A percentile compares a stretch with the other conserved stretches of the same genome.
Evolutionary conservation across 2,888 invertebrate species (phyloP).

Genomic region (Metallyticus violacea): DNA sequence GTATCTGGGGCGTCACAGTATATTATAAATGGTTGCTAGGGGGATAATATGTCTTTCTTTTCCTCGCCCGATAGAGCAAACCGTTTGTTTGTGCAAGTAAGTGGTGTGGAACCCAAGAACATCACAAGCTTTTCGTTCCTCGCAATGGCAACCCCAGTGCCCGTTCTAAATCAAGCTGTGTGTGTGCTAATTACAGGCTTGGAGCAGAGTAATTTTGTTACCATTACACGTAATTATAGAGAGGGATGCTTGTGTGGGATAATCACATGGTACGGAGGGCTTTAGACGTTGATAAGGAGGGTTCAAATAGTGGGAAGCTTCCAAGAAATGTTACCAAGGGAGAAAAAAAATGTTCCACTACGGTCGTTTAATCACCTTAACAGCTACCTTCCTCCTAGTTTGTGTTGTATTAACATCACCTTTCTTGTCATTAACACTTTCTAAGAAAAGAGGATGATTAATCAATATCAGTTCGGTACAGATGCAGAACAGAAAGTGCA

Average conservation of each 20-base stretch:
- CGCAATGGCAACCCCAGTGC: neutral
- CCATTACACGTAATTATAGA: constrained; percentile 11
- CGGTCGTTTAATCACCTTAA: neutral
- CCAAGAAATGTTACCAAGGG: neutral
- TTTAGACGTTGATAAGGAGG: no score
- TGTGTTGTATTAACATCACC: neutral
- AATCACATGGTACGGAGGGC: neutral
- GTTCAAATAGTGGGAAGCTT: no score
- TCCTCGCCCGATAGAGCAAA: neutral
- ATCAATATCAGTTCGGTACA: no score
- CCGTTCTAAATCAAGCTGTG: neutral
- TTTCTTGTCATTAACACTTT: no score
- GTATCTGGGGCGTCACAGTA: neutral
- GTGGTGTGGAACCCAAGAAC: no score
- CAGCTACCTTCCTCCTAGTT: neutral
- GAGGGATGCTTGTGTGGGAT: neutral
- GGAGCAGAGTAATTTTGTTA: neutral
- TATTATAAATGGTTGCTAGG: neutral
- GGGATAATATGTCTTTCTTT: neutral
- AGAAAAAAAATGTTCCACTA: neutral
- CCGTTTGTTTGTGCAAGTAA: neutral
- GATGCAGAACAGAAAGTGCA: no score
- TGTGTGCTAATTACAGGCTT: neutral
- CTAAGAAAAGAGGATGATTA: no score
- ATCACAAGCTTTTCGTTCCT: no score